Base-by-base conservation (phyloP, 1,140 invertebrate species). In the Sarcophaga peregrina region DNA sequence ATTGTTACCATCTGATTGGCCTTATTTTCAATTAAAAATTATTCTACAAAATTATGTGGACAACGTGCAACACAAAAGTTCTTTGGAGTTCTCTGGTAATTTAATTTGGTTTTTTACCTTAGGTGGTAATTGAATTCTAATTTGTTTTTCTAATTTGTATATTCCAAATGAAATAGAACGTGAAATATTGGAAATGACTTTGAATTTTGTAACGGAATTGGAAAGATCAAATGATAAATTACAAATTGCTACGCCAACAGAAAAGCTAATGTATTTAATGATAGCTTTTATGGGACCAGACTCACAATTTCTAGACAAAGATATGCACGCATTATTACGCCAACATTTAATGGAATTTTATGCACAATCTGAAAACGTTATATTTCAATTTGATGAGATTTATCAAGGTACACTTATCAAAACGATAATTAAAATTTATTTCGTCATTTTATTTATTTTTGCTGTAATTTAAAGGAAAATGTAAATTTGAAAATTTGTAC, bases 401-500 rank as follows among this genome's bases (percentile, higher is more conserved):
- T 85, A 85, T 75, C 84, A 85, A 81, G 88, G 89, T 82, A 89
- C 85, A 80, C 15, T 46, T 13, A 10, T 52, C 50, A 52, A 52
- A 3, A 5, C 8, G 13, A 52, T 74, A 46, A 46, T 45, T 45
- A 45, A 68, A 46, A 74, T 8, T 17, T 82, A 72, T 82, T 25
- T 5, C 17, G 68, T 10, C 20, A 45, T 37, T 83, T 58, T 83
- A 25, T 47, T 82, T 82, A 46, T 8, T 17, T 52, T 46, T 6
- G 5, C 10, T 80, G 84, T 50, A 72, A 82, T 83, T 87, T 88
- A 10, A 76, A 89, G 92, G 93, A 48, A 91, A 93, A 81, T 91
- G 91, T 83, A 93, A 93, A 85, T 94, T 94, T 85, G 92, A 94
- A 90, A 94, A 95, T 88, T 92, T 96, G 25, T 96, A 95, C 83